A percentile compares a stretch with the other conserved stretches of the same genome.
Evolutionary conservation across 2,113 vertebrate genomes (phyloP).

Genomic region (Catharus minimus): DNA sequence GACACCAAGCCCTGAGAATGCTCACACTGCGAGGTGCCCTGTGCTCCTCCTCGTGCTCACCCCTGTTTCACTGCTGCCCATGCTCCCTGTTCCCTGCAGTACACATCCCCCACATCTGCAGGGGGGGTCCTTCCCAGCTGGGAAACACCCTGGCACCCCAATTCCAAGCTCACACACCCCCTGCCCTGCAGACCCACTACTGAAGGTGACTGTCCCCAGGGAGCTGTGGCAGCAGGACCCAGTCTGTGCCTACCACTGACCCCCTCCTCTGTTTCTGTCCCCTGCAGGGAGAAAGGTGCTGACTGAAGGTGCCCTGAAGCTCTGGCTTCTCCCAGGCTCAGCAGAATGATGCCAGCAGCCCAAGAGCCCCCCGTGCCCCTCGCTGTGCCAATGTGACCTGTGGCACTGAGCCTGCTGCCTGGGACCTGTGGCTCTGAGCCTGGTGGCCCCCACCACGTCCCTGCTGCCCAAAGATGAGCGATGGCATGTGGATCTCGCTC

Average conservation of each 20-base stretch:
- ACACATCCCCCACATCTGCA: rapidly evolving
- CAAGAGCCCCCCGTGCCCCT: rapidly evolving
- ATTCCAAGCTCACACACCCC: background rate
- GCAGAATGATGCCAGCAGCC: background rate
- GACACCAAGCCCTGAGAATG: rapidly evolving
- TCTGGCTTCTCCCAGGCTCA: background rate
- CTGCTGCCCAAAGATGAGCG: slow-evolving; percentile 76
- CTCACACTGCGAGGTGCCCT: rapidly evolving
- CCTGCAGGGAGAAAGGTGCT: background rate
- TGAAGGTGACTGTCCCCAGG: rapidly evolving
- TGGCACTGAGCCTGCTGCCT: rapidly evolving
- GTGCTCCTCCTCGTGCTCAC: background rate
- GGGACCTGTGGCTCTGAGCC: background rate
- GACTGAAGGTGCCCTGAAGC: background rate
- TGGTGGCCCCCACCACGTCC: background rate
- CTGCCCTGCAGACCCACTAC: background rate
- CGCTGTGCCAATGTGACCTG: rapidly evolving
- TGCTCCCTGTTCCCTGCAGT: background rate
- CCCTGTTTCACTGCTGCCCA: rapidly evolving
- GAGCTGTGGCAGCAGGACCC: background rate
- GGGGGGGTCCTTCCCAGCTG: background rate
- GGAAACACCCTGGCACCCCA: background rate
- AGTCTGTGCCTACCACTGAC: background rate
- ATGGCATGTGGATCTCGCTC: slow-evolving; percentile 85
- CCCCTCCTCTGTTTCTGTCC: background rate